Percentiles rank a stretch among this genome's conserved stretches.
phyloP scores from a whole-genome alignment of 2,113 vertebrate genomes.

The Crotalus viridis region DNA sequence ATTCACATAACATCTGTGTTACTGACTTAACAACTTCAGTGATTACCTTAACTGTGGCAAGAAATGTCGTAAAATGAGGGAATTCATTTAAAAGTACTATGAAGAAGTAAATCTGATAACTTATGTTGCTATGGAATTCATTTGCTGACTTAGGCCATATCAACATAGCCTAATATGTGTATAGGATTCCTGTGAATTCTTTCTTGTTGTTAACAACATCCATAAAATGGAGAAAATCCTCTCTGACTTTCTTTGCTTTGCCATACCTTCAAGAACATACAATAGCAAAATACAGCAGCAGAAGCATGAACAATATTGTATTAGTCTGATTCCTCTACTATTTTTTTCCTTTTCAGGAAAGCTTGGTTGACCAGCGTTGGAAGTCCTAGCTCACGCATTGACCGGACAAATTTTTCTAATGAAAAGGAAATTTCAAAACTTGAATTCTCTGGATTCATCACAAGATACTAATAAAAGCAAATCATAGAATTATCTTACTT shows the following conservation, averaged over 20 bases:
- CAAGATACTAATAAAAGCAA: constrained; percentile 75
- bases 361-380: constrained; percentile 83
- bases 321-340: constrained; percentile 19
- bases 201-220: neutral
- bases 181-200: neutral
- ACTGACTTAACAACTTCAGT: too few species aligned
- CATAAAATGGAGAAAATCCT: neutral
- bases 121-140: neutral
- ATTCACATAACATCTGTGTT: too few species aligned
- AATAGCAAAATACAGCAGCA: neutral
- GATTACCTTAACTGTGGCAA: neutral
- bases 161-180: neutral
- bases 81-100: neutral
- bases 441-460: constrained; percentile 83
- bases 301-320: neutral
- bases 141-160: neutral
- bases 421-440: constrained; percentile 82
- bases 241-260: neutral
- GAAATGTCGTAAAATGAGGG: neutral
- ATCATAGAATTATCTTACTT: neutral
- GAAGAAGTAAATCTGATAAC: neutral
- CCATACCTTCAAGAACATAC: neutral
- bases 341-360: constrained; percentile 75
- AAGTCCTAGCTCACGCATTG: constrained; percentile 86
- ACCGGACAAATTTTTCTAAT: constrained; percentile 78